Conservation (phyloP, 1,140 invertebrate species). For the Mamestra configurata region DNA sequence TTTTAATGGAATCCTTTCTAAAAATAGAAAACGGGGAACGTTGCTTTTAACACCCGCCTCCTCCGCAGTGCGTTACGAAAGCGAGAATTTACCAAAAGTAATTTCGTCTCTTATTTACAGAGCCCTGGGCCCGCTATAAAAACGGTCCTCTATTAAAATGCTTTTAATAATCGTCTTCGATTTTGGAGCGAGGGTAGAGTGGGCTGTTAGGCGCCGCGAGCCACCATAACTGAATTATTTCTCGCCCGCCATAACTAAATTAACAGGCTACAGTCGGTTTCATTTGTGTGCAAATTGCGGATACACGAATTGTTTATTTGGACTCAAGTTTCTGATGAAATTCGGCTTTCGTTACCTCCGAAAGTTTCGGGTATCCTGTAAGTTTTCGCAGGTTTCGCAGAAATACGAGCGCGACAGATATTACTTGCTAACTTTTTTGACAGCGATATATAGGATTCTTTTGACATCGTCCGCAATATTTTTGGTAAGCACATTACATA, state of each 20-base stretch:
- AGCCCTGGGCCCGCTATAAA: conserved; percentile 4
- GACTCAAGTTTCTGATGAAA: conserved; percentile 11
- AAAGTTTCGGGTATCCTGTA: conserved; percentile 1
- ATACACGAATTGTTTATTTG: conserved; percentile 39
- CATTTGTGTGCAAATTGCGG: conserved; percentile 44
- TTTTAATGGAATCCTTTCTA: conserved; percentile 21
- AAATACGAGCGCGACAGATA: conserved; percentile 24
- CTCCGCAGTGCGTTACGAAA: neutral
- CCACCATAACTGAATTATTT: conserved; percentile 50
- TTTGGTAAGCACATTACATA: conserved; percentile 1
- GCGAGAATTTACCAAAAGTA: conserved; percentile 28
- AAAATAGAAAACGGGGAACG: conserved; percentile 12
- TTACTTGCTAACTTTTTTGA: conserved; percentile 20
- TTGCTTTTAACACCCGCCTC: neutral
- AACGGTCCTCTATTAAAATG: conserved; percentile 46
- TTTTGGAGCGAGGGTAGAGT: conserved; percentile 39
- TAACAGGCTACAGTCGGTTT: conserved; percentile 23
- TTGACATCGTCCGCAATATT: neutral
- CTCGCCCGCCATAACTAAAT: conserved; percentile 34
- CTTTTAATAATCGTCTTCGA: conserved; percentile 53
- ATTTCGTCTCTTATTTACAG: conserved; percentile 42
- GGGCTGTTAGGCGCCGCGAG: conserved; percentile 13
- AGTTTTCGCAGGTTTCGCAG: neutral
- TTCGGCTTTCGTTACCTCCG: conserved; percentile 3
- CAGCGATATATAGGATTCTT: conserved; percentile 4